Percentiles rank a stretch among this genome's conserved stretches.
These are phyloP conservation scores for Sitobion miscanthi DNA, from an alignment of 1,140 invertebrate species.

Conservation along the genomic window DNA sequence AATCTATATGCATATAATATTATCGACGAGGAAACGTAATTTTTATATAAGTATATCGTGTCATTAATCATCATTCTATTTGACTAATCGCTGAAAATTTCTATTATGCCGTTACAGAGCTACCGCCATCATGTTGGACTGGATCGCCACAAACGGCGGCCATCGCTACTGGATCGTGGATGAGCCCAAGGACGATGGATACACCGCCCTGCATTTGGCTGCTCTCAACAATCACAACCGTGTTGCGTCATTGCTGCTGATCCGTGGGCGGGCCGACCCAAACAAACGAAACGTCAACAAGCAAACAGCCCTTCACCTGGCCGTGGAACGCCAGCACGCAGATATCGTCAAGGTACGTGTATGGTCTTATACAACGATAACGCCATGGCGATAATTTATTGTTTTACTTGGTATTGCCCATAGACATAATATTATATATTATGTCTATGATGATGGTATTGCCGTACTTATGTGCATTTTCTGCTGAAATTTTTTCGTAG, in stretches of 20 bases:
- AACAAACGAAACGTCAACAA: slow-evolving; percentile 94
- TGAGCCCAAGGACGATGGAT: slow-evolving; percentile 98
- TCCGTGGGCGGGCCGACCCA: slow-evolving; percentile 87
- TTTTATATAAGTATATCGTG: background rate
- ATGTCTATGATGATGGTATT: background rate
- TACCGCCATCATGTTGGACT: slow-evolving; percentile 69
- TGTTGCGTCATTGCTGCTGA: slow-evolving; percentile 89
- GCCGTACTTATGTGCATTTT: background rate
- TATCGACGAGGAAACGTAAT: rapidly evolving
- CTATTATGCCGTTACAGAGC: background rate
- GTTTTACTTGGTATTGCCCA: background rate
- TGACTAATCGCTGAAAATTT: background rate
- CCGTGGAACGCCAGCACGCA: slow-evolving; percentile 93
- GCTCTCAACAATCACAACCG: slow-evolving; percentile 97
- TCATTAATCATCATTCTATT: background rate
- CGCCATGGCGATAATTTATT: background rate
- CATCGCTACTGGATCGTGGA: slow-evolving; percentile 95
- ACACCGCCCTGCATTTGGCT: slow-evolving; percentile 93
- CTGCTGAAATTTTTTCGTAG: slow-evolving; percentile 62
- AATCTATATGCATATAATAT: background rate
- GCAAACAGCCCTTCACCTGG: slow-evolving; percentile 94
- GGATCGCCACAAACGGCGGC: slow-evolving; percentile 70
- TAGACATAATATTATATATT: too few species aligned
- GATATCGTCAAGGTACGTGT: slow-evolving; percentile 82
- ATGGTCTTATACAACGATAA: background rate